Percentiles rank a stretch among this genome's conserved stretches.
These are phyloP conservation scores for Desmodus rotundus DNA, from an alignment of 2,113 vertebrate species.

Conservation along the genomic window DNA sequence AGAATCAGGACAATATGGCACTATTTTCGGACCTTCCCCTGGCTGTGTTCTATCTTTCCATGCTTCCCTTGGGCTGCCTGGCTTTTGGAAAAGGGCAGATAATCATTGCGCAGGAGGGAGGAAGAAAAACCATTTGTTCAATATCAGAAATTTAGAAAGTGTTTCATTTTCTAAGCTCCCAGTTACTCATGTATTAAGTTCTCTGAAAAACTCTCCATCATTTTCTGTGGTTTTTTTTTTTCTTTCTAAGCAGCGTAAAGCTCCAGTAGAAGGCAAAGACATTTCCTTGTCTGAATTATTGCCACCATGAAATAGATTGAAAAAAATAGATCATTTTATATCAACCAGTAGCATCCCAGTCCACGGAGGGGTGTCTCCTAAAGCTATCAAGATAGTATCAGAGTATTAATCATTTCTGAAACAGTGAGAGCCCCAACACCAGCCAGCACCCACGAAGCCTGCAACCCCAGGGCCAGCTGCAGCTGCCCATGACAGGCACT, in stretches of 20 bases:
- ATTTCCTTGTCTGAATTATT: conserved; percentile 78
- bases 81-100: conserved; percentile 21
- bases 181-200: conserved; percentile 56
- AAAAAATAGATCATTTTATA: conserved; percentile 77
- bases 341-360: conserved; percentile 78
- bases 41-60: background rate
- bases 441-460: conserved; percentile 73
- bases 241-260: conserved; percentile 61
- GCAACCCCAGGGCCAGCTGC: conserved; percentile 62
- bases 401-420: conserved; percentile 78
- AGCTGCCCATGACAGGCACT: background rate
- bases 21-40: background rate
- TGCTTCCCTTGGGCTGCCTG: background rate
- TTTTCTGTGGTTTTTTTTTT: conserved; percentile 54
- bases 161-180: conserved; percentile 52
- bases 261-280: conserved; percentile 72
- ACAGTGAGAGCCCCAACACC: conserved; percentile 74
- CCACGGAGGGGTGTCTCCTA: conserved; percentile 77
- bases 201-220: conserved; percentile 59
- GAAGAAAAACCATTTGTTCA: conserved; percentile 49
- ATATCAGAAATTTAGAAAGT: conserved; percentile 51
- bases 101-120: background rate
- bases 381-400: conserved; percentile 81
- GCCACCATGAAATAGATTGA: conserved; percentile 78
- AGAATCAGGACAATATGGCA: background rate